phyloP scores from a whole-genome alignment of 2,888 invertebrate species.

The Euphydryas editha region DNA sequence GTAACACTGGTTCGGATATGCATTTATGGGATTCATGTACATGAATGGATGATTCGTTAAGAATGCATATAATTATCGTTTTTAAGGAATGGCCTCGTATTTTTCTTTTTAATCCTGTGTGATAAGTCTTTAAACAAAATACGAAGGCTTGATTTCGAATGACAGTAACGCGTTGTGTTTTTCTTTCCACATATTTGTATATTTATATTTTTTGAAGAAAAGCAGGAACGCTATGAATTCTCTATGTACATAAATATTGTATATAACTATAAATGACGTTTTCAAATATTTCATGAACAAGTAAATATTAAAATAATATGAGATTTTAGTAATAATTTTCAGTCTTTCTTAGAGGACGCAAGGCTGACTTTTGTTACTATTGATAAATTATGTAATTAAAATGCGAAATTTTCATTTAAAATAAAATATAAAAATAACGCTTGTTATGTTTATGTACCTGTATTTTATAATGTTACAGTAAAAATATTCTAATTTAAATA shows the following conservation, averaged over 20 bases:
- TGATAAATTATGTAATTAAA: slow-evolving; percentile 2
- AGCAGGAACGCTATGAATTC: background rate
- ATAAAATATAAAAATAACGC: background rate
- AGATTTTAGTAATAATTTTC: slow-evolving; percentile 45
- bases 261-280: slow-evolving; percentile 12
- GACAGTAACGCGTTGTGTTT: background rate
- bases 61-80: background rate
- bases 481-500: slow-evolving; percentile 35
- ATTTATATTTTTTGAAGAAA: slow-evolving; percentile 9
- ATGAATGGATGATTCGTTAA: background rate
- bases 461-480: slow-evolving; percentile 28
- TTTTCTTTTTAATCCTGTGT: background rate
- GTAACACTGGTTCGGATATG: slow-evolving; percentile 17
- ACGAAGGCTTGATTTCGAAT: background rate
- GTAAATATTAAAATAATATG: background rate
- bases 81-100: background rate
- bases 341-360: slow-evolving; percentile 68
- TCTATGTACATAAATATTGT: background rate
- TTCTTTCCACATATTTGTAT: slow-evolving; percentile 17
- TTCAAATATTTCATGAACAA: slow-evolving; percentile 18
- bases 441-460: slow-evolving; percentile 20
- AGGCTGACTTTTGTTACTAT: slow-evolving; percentile 55
- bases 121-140: background rate
- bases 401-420: background rate
- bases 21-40: slow-evolving; percentile 9